Conservation (phyloP, 2,797 vertebrate species). For the Characodon lateralis region DNA sequence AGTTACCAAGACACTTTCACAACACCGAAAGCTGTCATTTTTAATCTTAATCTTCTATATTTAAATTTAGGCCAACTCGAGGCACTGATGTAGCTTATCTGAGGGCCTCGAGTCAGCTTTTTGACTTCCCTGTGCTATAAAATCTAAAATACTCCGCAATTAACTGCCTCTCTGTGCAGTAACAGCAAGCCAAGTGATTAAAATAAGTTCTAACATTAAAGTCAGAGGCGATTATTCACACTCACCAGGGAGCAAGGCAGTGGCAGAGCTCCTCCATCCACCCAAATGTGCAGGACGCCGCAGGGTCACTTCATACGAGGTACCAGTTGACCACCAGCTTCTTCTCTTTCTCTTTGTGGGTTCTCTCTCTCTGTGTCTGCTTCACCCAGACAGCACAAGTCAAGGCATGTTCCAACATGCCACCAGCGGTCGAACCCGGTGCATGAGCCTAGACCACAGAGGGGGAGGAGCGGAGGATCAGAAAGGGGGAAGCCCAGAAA, state of each 20-base stretch:
- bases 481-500: conserved; percentile 72
- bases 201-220: conserved; percentile 30
- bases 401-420: conserved; percentile 83
- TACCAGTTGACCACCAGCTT: conserved; percentile 67
- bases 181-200: conserved; percentile 17
- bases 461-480: conserved; percentile 77
- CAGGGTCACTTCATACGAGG: neutral
- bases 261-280: conserved; percentile 42
- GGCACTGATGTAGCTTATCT: conserved; percentile 10
- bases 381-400: conserved; percentile 76
- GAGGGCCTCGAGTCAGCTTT: conserved; percentile 16
- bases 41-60: conserved; percentile 16
- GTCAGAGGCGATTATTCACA: conserved; percentile 26
- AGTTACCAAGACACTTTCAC: conserved; percentile 46
- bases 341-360: conserved; percentile 26
- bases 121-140: conserved; percentile 23
- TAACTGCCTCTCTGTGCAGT: conserved; percentile 19
- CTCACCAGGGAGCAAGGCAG: conserved; percentile 57
- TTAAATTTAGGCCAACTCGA: conserved; percentile 14
- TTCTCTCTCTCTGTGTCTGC: conserved; percentile 32
- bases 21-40: neutral
- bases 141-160: conserved; percentile 9
- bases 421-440: conserved; percentile 71
- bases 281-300: conserved; percentile 32
- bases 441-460: conserved; percentile 65